These are phyloP conservation scores for Bombus polaris DNA, from an alignment of 1,140 invertebrate genomes.

Conservation along the genomic window DNA sequence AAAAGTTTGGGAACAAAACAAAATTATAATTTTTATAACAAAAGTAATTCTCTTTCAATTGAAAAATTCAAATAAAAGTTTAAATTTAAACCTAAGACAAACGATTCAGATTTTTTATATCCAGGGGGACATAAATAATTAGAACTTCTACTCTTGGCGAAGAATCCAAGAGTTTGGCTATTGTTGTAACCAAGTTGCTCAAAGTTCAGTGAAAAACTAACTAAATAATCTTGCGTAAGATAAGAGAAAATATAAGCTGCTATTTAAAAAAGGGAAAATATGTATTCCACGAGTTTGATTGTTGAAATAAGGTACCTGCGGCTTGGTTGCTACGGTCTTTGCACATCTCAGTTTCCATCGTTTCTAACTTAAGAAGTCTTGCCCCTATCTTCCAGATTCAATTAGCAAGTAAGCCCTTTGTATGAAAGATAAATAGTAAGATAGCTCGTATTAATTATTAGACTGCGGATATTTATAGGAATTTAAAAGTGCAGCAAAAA, in stretches of 20 bases:
- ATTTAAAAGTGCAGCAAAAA: neutral
- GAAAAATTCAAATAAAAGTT: neutral
- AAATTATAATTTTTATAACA: neutral
- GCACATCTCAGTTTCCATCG: neutral
- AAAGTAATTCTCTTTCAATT: neutral
- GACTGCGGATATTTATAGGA: neutral
- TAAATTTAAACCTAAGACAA: neutral
- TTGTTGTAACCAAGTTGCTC: conserved; percentile 17
- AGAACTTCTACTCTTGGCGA: neutral
- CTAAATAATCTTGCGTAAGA: conserved; percentile 7
- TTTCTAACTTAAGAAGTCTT: neutral
- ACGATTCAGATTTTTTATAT: neutral
- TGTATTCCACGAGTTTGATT: neutral
- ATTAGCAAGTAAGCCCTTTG: neutral
- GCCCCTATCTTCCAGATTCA: neutral
- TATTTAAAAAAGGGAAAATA: conserved; percentile 14
- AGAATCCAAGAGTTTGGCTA: neutral
- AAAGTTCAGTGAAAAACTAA: conserved; percentile 23
- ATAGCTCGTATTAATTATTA: neutral
- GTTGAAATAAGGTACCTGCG: neutral
- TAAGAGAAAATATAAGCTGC: conserved; percentile 13
- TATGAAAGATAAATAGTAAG: neutral
- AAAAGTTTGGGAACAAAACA: neutral
- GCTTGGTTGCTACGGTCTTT: neutral
- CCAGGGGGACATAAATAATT: neutral